Conservation (phyloP, 2,113 vertebrate genomes). For the Anthoscopus minutus region DNA sequence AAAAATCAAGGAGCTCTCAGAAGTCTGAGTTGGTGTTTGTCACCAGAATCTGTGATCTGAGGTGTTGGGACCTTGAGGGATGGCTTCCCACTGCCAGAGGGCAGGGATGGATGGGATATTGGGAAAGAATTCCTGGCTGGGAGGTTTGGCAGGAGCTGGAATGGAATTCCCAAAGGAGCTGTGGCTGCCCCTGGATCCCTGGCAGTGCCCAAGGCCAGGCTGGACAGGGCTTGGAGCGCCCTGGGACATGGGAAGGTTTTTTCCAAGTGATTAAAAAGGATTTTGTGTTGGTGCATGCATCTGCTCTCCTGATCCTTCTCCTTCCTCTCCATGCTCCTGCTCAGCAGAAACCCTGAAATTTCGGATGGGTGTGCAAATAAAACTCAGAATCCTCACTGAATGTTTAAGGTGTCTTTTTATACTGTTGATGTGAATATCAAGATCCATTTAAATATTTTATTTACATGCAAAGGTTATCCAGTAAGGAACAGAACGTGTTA, state of each 20-base stretch:
- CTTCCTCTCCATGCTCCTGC: neutral
- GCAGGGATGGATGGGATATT: neutral
- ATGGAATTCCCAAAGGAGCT: neutral
- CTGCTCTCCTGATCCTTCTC: neutral
- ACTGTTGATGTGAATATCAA: neutral
- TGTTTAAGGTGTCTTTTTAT: neutral
- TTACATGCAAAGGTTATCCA: neutral
- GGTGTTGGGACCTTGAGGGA: neutral
- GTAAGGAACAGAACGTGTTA: fast-evolving
- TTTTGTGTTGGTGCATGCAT: neutral
- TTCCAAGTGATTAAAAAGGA: neutral
- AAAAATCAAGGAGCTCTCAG: neutral
- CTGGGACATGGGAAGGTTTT: fast-evolving
- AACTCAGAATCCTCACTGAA: neutral
- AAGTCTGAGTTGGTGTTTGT: neutral
- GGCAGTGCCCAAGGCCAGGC: neutral
- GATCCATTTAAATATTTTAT: neutral
- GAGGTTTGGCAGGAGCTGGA: neutral
- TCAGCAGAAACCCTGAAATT: neutral
- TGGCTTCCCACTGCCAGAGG: neutral
- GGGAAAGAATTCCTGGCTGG: neutral
- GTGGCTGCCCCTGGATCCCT: neutral
- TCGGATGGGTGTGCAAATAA: neutral
- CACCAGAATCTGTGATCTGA: neutral
- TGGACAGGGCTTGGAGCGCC: neutral